Conservation (phyloP, 2,888 invertebrate species). For the Eretmocerus hayati region DNA sequence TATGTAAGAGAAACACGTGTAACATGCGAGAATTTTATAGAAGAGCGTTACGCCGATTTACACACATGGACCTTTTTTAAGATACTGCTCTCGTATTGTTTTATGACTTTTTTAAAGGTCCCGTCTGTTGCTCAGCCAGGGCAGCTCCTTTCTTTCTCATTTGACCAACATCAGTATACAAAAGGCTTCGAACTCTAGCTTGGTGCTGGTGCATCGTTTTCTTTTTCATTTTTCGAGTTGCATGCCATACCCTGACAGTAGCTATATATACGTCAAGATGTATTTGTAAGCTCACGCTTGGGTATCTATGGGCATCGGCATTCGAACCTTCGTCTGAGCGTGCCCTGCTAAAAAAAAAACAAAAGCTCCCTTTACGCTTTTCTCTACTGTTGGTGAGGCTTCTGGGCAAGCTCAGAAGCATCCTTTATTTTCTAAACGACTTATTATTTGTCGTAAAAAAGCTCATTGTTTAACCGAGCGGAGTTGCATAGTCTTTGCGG, state of each 20-base stretch:
- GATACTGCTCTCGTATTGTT: conserved; percentile 19
- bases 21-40: too few relatives aligned
- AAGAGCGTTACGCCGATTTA: too few relatives aligned
- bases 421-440: conserved; percentile 10
- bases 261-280: neutral
- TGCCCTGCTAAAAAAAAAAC: neutral
- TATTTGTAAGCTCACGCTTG: neutral
- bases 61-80: too few relatives aligned
- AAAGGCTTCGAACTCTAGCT: neutral
- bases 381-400: neutral
- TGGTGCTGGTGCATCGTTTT: neutral
- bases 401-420: neutral
- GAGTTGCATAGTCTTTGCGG: too few relatives aligned
- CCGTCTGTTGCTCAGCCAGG: conserved; percentile 15
- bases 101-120: conserved; percentile 23
- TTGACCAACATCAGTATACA: conserved; percentile 3
- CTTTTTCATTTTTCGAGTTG: neutral
- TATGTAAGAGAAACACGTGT: too few relatives aligned
- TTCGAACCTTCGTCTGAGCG: neutral
- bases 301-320: neutral
- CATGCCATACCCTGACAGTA: too few relatives aligned
- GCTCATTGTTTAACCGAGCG: conserved; percentile 1
- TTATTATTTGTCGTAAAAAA: conserved; percentile 13
- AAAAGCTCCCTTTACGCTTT: neutral
- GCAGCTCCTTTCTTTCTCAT: conserved; percentile 18